phyloP scores from a whole-genome alignment of 2,113 vertebrate genomes.

The Peromyscus maniculatus region DNA sequence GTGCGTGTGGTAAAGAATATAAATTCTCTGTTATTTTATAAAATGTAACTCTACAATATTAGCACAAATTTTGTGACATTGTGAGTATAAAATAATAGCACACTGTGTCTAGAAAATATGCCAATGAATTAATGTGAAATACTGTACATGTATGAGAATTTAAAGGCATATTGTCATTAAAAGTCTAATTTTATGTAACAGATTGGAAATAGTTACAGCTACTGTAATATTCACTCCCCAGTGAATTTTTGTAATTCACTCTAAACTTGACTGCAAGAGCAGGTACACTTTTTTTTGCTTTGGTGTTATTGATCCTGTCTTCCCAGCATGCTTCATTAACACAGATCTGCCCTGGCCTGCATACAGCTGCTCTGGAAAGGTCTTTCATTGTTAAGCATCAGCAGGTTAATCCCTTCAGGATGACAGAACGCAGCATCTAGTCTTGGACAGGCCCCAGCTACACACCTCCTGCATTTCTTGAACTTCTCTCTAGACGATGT shows the following conservation, averaged over 20 bases:
- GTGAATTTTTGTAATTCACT: constrained; percentile 79
- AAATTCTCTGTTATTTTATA: constrained; percentile 59
- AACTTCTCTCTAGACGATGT: constrained; percentile 80
- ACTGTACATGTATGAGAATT: constrained; percentile 5
- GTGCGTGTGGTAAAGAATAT: constrained; percentile 10
- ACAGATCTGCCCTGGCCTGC: constrained; percentile 77
- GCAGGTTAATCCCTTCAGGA: constrained; percentile 77
- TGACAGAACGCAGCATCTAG: constrained; percentile 53
- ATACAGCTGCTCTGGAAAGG: constrained; percentile 79
- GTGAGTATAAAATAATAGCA: constrained; percentile 51
- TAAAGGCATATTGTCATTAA: constrained; percentile 57
- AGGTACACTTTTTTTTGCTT: constrained; percentile 83
- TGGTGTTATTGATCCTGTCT: constrained; percentile 87
- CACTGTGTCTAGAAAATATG: neutral
- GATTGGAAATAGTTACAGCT: constrained; percentile 1
- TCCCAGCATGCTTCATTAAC: constrained; percentile 86
- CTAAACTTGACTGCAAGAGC: constrained; percentile 82
- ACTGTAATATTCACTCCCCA: neutral
- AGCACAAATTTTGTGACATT: constrained; percentile 39
- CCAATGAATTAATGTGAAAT: constrained; percentile 49
- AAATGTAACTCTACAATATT: constrained; percentile 14
- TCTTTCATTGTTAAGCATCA: constrained; percentile 83
- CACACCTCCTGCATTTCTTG: constrained; percentile 73
- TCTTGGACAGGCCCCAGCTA: constrained; percentile 59
- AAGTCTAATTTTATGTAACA: constrained; percentile 35